A percentile compares a stretch with the other conserved stretches of the same genome.
Evolutionary conservation across 1,140 invertebrate genomes (phyloP).

Genomic region (Acromyrmex echinatior): DNA sequence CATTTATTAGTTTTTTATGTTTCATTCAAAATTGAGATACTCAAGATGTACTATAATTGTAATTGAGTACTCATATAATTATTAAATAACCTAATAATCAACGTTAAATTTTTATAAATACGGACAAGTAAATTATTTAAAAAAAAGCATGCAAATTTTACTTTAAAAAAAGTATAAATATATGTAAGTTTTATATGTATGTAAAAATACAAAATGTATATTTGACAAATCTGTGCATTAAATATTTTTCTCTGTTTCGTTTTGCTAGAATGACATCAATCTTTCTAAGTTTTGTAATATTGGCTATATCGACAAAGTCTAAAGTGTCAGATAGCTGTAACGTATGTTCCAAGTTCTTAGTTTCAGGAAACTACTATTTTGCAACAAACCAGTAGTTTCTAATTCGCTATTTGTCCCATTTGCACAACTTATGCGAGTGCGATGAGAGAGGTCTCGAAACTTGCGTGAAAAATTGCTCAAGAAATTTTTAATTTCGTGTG

Average conservation of each 20-base stretch:
- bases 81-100: not conserved
- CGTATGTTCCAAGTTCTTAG: constrained; percentile 32
- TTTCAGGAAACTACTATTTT: constrained; percentile 46
- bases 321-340: constrained; percentile 28
- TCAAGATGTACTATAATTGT: not conserved
- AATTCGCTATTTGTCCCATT: constrained; percentile 41
- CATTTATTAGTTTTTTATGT: not conserved
- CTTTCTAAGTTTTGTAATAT: constrained; percentile 28
- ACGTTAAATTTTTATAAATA: not conserved
- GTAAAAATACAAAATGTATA: constrained; percentile 8
- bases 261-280: not conserved
- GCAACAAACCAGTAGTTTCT: constrained; percentile 34
- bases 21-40: not conserved
- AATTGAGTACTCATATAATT: not conserved
- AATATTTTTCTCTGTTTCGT: not conserved
- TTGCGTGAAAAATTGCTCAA: constrained; percentile 56
- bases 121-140: not conserved
- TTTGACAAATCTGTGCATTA: not conserved
- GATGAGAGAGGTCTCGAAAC: constrained; percentile 42
- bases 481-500: constrained; percentile 62
- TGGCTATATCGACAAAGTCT: constrained; percentile 31
- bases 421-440: constrained; percentile 21
- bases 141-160: not conserved
- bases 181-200: not conserved
- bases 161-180: not conserved